Evolutionary conservation across 2,888 invertebrate genomes (phyloP), one percentile per base, ranked within the genome.

Genomic region (Carterocephalus palaemon): DNA sequence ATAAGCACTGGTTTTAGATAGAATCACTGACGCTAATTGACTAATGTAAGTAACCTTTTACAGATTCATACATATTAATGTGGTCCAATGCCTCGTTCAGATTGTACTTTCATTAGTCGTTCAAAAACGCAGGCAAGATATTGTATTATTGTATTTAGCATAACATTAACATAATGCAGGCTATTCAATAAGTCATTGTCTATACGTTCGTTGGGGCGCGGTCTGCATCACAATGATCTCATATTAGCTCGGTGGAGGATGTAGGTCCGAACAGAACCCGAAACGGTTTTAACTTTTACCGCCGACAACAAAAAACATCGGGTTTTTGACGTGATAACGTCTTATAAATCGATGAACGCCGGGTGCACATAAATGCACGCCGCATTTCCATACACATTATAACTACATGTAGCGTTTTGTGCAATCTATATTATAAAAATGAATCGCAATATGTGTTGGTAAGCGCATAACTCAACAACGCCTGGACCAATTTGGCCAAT

Each of bases 191-290:
- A 31, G 23, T 16, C 45, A 43, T 45, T 37, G 45, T 45, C 43
- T 43, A 26, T 43, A 28, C 36, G 43, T 37, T 10, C 37, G 42
- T 38, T 38, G 29, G 47, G 45, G 53, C 46, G 60, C 56, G 43
- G 60, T 47, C 59, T 51, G 67, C 59, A 62, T 70, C 49, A 67
- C 62, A 70, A 69, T 70, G 63, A 63, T 54, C 42, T 70, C 62
- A 67, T 56, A 24, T 16, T n/a, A 22, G n/a, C n/a, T n/a, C n/a
- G n/a, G n/a, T n/a, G 13, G 24, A 19, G 45, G 23, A 20, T 34
- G n/a, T 32, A 16, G 22, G 9, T n/a, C n/a, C 31, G 31, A 26
- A 28, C 23, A 42, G 16, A 37, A 15, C 22, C 20, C 23, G 33
- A 15, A 37, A 15, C 22, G 28, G 26, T 36, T 31, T 40, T 37